Conservation (phyloP, 64 coral and sea anemone species). For the Trachythela sp. region DNA sequence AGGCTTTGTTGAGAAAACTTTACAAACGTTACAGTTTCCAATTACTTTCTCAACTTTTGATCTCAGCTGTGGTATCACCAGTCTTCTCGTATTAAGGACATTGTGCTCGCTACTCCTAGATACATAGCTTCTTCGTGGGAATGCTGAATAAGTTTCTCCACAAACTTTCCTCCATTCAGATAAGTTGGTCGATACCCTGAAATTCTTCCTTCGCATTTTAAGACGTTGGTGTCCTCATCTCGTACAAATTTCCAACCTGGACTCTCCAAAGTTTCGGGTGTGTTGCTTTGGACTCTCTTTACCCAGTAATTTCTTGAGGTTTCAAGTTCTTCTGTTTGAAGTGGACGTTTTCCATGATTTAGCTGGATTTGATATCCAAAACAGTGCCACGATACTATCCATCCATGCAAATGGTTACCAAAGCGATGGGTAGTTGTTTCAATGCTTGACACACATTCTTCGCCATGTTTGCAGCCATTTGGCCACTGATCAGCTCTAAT, state of each 20-base stretch:
- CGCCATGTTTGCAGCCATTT: background rate
- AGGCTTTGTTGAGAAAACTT: slow-evolving; percentile 39
- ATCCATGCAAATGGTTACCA: slow-evolving; percentile 42
- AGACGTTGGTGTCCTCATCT: too few species aligned
- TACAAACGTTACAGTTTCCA: slow-evolving; percentile 50
- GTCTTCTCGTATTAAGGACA: slow-evolving; percentile 42
- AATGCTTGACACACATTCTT: slow-evolving; percentile 21
- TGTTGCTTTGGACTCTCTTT: too few species aligned
- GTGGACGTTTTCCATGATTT: slow-evolving; percentile 28
- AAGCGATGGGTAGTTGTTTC: slow-evolving; percentile 35
- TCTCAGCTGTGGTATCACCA: slow-evolving; percentile 57
- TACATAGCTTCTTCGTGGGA: background rate
- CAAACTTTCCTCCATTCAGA: too few species aligned
- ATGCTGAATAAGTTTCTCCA: background rate
- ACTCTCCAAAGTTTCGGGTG: too few species aligned
- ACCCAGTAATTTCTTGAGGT: too few species aligned
- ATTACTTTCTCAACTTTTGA: slow-evolving; percentile 51
- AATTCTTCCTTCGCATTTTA: too few species aligned
- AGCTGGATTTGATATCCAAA: slow-evolving; percentile 36
- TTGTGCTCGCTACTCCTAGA: slow-evolving; percentile 35
- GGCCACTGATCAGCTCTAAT: background rate
- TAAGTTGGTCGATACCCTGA: slow-evolving; percentile 33
- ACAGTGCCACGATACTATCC: slow-evolving; percentile 50
- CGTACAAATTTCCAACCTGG: too few species aligned
- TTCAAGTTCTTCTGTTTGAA: too few species aligned